Evolutionary conservation across 2,113 vertebrate genomes (phyloP), one percentile per base, ranked within the genome.

Genomic region (Actinemys pallida): DNA sequence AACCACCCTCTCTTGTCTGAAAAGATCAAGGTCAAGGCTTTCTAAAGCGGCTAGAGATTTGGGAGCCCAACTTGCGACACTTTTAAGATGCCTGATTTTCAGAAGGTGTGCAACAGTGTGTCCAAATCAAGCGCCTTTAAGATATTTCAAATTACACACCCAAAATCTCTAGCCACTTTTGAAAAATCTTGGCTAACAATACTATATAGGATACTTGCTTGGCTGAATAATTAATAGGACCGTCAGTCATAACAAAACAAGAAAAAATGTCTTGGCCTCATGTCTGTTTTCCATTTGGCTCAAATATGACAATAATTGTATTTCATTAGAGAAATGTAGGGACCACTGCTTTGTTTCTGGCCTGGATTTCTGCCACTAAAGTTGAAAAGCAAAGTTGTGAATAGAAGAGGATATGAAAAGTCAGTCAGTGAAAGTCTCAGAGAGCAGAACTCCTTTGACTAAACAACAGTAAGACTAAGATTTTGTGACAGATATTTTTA

Each of bases 101-200:
- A 35, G 47, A 86, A 35, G 50, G 17, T 62, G 20, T 8, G 47
- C 79, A 10, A 5, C 56, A 83, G 5, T 83, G 88, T 76, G 56
- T 10, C 14, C 2, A 84, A 87, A 42, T 24, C 0, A 0, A 9
- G 89, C 92, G 14, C 92, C 29, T 83, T 65, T 65, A 35, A 49
- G 52, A 1, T 90, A 89, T 65, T 10, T 84, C 25, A 16, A 0
- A 0, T 82, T 29, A 75, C 72, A 5, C 1, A 1, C 10, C 1
- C 19, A 0, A 20, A 1, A 42, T 54, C 79, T 42, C 9, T 90
- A 80, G 2, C 24, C 81, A 2, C n/a, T 59, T 76, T 27, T 72
- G 52, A 84, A 87, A 35, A 89, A 59, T 76, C 12, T 11, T 84
- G 81, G 19, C 54, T 78, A 54, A 65, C 20, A 12, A 11, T 14